A percentile compares a stretch with the other conserved stretches of the same genome.
These are phyloP conservation scores for Microctenopoma stevenorrisi DNA, from an alignment of 2,797 vertebrate species.

Conservation along the genomic window DNA sequence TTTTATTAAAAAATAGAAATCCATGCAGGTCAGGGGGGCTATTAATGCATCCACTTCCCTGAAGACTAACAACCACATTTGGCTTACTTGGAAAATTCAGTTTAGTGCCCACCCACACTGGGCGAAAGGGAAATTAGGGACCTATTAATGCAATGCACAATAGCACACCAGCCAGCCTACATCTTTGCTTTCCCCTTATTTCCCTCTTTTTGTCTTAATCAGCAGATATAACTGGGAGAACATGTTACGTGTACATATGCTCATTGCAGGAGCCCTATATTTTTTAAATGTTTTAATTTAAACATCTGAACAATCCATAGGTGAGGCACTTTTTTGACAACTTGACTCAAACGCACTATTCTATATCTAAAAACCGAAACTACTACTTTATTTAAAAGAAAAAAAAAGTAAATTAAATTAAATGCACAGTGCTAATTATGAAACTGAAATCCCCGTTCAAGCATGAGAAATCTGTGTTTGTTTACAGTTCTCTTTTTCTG, in stretches of 20 bases:
- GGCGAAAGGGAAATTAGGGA: slow-evolving; percentile 69
- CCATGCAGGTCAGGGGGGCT: slow-evolving; percentile 75
- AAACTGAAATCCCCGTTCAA: too few relatives aligned
- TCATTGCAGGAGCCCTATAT: not conserved
- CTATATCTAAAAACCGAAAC: too few relatives aligned
- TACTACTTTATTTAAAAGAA: too few relatives aligned
- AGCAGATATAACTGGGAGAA: not conserved
- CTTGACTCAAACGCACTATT: too few relatives aligned
- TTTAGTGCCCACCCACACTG: slow-evolving; percentile 70
- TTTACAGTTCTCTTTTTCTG: too few relatives aligned
- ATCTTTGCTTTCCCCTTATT: slow-evolving; percentile 29
- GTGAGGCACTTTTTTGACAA: too few relatives aligned
- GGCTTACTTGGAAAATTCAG: slow-evolving; percentile 68
- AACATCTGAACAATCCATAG: not conserved
- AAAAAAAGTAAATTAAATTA: too few relatives aligned
- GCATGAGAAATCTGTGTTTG: too few relatives aligned
- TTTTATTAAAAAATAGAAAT: slow-evolving; percentile 75
- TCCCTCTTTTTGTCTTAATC: slow-evolving; percentile 20
- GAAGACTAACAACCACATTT: slow-evolving; percentile 75
- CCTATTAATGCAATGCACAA: slow-evolving; percentile 62
- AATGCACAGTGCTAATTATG: too few relatives aligned
- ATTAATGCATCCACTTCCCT: slow-evolving; percentile 72
- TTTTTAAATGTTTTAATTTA: not conserved
- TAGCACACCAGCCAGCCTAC: slow-evolving; percentile 45
- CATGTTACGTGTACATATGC: too few relatives aligned